Conservation (phyloP, 30 jellyfish, hydroid and myxozoan genomes). For the Aurelia sp. region DNA sequence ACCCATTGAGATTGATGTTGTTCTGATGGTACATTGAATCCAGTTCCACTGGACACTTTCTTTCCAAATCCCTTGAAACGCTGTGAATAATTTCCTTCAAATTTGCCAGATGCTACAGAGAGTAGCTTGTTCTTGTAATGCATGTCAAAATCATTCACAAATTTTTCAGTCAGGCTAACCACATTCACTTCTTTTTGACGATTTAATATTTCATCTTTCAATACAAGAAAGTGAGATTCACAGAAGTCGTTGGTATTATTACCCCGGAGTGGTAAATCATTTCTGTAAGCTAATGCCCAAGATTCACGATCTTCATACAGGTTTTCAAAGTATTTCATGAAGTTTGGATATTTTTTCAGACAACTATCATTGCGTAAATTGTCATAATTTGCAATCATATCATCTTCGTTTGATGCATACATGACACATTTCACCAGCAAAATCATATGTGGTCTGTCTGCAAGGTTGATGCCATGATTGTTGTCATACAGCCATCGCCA, state of each 20-base stretch:
- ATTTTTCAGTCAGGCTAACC: conserved; percentile 18
- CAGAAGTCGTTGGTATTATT: conserved; percentile 17
- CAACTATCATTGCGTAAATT: not conserved
- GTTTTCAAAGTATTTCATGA: not conserved
- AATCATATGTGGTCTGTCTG: no score
- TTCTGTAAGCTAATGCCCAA: conserved; percentile 28
- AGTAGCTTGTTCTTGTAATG: conserved; percentile 34
- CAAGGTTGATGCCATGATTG: no score
- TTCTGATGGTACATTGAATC: not conserved
- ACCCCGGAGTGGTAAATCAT: conserved; percentile 4
- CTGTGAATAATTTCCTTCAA: conserved; percentile 21
- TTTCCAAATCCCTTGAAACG: conserved; percentile 4
- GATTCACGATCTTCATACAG: conserved; percentile 14
- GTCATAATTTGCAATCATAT: not conserved
- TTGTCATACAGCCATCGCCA: no score
- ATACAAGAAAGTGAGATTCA: conserved; percentile 36
- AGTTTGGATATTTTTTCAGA: not conserved
- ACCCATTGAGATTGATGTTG: not conserved
- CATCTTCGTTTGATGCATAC: no score
- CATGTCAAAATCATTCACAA: conserved; percentile 8
- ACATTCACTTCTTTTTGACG: conserved; percentile 30
- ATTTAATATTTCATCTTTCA: conserved; percentile 16
- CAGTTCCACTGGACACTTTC: not conserved
- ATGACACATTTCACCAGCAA: no score
- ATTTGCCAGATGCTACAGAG: conserved; percentile 22